Percentiles rank a stretch among this genome's conserved stretches.
phyloP scores from a whole-genome alignment of 2,888 invertebrate genomes.

The Morinoia aosen region DNA sequence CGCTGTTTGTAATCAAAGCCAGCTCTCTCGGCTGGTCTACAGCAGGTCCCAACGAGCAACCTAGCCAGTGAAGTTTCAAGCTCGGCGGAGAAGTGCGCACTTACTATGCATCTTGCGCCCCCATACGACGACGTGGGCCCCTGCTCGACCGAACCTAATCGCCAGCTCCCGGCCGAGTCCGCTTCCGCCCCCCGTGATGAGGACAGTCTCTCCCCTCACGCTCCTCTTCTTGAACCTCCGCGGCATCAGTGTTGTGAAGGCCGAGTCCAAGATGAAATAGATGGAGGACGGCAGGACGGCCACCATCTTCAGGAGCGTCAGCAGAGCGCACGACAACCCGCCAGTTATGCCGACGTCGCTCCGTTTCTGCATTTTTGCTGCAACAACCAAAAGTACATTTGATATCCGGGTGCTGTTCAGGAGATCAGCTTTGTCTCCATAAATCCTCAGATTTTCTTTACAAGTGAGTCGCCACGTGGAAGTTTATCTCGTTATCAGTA shows the following conservation, averaged over 20 bases:
- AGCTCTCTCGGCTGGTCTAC: background rate
- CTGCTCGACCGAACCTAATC: background rate
- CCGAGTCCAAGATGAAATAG: background rate
- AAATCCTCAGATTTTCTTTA: background rate
- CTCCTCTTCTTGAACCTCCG: conserved; percentile 20
- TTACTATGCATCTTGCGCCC: background rate
- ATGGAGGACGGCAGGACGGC: background rate
- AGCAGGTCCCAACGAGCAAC: background rate
- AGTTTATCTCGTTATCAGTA: no score
- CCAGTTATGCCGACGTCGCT: conserved; percentile 20
- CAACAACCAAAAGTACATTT: background rate
- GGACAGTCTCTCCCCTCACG: conserved; percentile 42
- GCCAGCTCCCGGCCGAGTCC: conserved; percentile 41
- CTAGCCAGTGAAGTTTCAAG: background rate
- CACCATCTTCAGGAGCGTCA: conserved; percentile 28
- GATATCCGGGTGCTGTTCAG: background rate
- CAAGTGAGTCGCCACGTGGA: no score
- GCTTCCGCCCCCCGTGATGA: conserved; percentile 52
- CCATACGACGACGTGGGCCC: conserved; percentile 28
- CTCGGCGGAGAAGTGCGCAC: background rate
- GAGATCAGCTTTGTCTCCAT: background rate
- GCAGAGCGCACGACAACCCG: background rate
- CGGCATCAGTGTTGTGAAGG: background rate
- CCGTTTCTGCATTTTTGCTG: background rate
- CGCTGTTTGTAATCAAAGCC: background rate